These are phyloP conservation scores for Protobothrops flavoviridis DNA, from an alignment of 2,113 vertebrate species.

Conservation along the genomic window DNA sequence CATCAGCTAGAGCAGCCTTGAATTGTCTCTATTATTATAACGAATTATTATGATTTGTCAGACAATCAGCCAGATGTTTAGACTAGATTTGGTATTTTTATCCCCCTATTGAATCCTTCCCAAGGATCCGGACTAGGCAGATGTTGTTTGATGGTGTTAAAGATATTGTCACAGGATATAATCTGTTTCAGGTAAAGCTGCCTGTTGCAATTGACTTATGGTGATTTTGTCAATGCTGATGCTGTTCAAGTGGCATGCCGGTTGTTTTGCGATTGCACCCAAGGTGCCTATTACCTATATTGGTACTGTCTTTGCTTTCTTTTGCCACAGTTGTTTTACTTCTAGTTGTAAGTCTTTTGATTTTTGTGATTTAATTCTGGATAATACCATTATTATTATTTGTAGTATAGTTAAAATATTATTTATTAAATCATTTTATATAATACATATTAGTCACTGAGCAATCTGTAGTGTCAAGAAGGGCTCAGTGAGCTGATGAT, in stretches of 20 bases:
- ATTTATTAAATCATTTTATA: neutral
- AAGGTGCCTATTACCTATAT: neutral
- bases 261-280: neutral
- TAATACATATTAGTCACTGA: neutral
- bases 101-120: neutral
- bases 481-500: neutral
- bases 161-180: neutral
- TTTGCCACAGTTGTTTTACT: neutral
- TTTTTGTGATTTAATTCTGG: neutral
- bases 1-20: neutral
- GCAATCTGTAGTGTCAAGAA: neutral
- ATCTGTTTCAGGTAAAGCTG: neutral
- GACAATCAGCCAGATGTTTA: neutral
- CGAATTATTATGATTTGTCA: neutral
- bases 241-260: neutral
- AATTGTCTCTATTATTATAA: neutral
- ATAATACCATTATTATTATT: neutral
- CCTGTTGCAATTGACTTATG: neutral
- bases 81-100: neutral
- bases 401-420: neutral
- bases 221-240: neutral
- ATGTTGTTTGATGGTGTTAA: neutral
- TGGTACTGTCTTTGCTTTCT: neutral
- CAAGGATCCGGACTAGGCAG: neutral
- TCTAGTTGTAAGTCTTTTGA: neutral